Percentiles rank a stretch among this genome's conserved stretches.
These are phyloP conservation scores for Chromoteleia sp. DNA, from an alignment of 2,888 invertebrate genomes.

Conservation along the genomic window DNA sequence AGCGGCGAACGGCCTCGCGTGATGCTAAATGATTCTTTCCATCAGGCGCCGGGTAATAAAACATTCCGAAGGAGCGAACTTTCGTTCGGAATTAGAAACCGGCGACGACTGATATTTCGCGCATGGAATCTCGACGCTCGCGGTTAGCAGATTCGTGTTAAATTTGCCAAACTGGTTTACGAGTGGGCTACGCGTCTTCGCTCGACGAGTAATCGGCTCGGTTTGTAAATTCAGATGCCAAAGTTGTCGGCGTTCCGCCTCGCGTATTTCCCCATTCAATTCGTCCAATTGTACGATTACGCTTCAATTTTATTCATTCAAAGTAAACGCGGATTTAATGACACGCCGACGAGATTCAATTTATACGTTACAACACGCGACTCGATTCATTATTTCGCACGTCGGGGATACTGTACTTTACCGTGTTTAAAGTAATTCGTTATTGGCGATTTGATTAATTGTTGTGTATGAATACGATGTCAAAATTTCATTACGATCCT, in stretches of 20 bases:
- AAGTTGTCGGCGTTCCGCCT: conserved; percentile 9
- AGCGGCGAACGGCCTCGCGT: conserved; percentile 15
- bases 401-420: not conserved
- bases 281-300: conserved; percentile 24
- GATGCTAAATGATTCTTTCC: conserved; percentile 46
- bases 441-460: no score
- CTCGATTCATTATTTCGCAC: conserved; percentile 11
- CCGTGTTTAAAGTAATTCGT: not conserved
- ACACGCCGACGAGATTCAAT: conserved; percentile 8
- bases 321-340: conserved; percentile 19
- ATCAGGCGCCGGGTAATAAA: conserved; percentile 22
- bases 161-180: conserved; percentile 6
- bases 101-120: no score
- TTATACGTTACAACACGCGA: conserved; percentile 5
- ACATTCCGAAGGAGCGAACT: no score
- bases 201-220: conserved; percentile 58
- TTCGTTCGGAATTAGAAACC: no score
- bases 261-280: conserved; percentile 41
- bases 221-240: conserved; percentile 45
- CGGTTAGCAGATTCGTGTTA: not conserved
- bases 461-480: no score
- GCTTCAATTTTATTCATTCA: conserved; percentile 18
- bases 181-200: conserved; percentile 22
- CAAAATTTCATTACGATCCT: no score
- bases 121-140: no score